A percentile compares a stretch with the other conserved stretches of the same genome.
phyloP scores from a whole-genome alignment of 1,140 invertebrate species.

The Argopecten irradians region DNA sequence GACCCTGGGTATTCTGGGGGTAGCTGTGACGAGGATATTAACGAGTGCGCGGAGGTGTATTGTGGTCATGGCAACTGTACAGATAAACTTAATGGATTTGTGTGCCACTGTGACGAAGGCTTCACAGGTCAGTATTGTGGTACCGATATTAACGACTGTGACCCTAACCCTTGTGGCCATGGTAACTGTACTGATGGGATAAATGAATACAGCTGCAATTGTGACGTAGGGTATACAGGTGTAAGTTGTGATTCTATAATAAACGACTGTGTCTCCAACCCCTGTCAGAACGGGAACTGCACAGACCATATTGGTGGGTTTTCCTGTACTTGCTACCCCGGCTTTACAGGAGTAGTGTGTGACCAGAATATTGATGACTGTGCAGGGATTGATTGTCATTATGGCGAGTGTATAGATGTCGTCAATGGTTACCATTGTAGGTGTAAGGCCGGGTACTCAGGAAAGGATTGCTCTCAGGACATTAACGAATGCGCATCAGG shows the following conservation, averaged over 20 bases:
- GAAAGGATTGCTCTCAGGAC: background rate
- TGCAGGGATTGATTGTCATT: background rate
- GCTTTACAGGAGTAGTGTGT: background rate
- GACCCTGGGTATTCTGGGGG: constrained; percentile 14
- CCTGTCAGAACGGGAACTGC: background rate
- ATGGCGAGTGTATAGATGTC: constrained; percentile 2
- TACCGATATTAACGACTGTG: background rate
- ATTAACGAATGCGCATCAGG: constrained; percentile 16
- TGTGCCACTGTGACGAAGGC: background rate
- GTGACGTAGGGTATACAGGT: background rate
- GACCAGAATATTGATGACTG: background rate
- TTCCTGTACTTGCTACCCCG: background rate
- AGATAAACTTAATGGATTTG: background rate
- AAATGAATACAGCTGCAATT: background rate
- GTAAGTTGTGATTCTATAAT: background rate
- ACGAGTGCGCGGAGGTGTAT: background rate
- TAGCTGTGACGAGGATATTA: constrained; percentile 28
- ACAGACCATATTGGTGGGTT: background rate
- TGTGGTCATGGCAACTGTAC: constrained; percentile 8
- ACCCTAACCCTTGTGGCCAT: background rate
- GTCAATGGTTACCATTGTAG: background rate
- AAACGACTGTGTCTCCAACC: background rate
- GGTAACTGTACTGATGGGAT: background rate
- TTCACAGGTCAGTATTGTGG: background rate
- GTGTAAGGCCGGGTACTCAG: background rate